These are phyloP conservation scores for Agapostemon virescens DNA, from an alignment of 2,888 invertebrate genomes.

Conservation along the genomic window DNA sequence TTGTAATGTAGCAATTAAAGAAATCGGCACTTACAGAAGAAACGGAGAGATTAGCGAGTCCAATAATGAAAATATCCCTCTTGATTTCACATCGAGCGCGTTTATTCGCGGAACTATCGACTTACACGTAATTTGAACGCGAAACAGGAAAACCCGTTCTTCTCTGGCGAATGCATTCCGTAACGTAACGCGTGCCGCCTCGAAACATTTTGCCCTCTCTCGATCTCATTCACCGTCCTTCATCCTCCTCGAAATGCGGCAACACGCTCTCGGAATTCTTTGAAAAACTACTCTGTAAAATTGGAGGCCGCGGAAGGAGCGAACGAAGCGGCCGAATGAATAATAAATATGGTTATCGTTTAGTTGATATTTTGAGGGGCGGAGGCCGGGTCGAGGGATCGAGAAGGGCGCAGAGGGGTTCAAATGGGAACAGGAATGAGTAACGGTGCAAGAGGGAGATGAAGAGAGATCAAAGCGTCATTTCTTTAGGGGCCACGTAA, in stretches of 20 bases:
- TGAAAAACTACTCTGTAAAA: conserved; percentile 77
- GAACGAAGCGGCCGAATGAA: conserved; percentile 81
- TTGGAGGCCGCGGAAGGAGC: conserved; percentile 69
- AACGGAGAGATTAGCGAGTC: background rate
- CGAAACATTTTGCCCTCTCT: conserved; percentile 45
- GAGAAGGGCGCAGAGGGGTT: conserved; percentile 41
- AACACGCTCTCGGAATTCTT: conserved; percentile 65
- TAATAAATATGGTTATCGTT: conserved; percentile 85
- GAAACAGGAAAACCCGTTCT: conserved; percentile 21
- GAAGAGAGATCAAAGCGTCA: conserved; percentile 73
- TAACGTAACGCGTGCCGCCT: conserved; percentile 20
- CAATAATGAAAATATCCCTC: background rate
- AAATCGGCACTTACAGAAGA: background rate
- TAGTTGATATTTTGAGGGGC: conserved; percentile 83
- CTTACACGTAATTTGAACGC: conserved; percentile 19
- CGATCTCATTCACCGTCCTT: conserved; percentile 28
- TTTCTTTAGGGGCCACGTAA: conserved; percentile 41
- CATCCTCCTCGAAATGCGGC: conserved; percentile 44
- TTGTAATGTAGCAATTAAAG: background rate
- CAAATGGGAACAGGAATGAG: conserved; percentile 40
- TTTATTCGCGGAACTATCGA: conserved; percentile 8
- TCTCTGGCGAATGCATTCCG: background rate
- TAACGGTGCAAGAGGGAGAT: conserved; percentile 23
- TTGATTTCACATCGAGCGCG: background rate
- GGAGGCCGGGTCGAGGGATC: conserved; percentile 71